phyloP scores from a whole-genome alignment of 2,797 vertebrate genomes.

The Bufotes viridis region DNA sequence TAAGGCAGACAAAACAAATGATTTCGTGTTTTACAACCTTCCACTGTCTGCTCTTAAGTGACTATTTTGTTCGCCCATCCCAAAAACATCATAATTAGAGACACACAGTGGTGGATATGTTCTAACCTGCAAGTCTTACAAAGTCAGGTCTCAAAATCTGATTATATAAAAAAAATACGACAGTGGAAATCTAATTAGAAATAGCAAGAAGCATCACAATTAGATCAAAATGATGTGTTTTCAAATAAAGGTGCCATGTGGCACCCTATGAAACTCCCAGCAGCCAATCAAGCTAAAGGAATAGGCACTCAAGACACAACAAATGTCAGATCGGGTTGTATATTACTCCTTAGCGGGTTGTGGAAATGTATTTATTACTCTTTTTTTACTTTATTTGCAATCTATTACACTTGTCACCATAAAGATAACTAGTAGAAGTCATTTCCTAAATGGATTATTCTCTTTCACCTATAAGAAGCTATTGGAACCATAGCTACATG shows the following conservation, averaged over 20 bases:
- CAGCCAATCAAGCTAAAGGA: background rate
- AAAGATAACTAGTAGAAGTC: background rate
- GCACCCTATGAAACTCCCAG: background rate
- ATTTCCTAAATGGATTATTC: background rate
- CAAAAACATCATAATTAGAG: conserved; percentile 42
- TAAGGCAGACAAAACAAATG: conserved; percentile 59
- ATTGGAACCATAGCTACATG: too few species aligned
- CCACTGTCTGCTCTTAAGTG: conserved; percentile 48
- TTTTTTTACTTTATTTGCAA: background rate
- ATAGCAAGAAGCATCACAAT: background rate
- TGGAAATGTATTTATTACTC: background rate
- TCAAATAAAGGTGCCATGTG: background rate
- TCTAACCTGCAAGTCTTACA: conserved; percentile 6
- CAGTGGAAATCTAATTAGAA: conserved; percentile 7
- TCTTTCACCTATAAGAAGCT: background rate
- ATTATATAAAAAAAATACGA: background rate
- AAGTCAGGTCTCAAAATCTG: background rate
- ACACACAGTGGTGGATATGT: background rate
- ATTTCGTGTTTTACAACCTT: conserved; percentile 63
- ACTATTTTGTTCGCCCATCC: conserved; percentile 32
- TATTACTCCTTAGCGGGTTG: background rate
- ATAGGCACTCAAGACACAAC: background rate
- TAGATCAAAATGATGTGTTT: background rate
- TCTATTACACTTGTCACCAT: background rate
- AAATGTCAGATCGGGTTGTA: background rate